phyloP scores from a whole-genome alignment of 2,113 vertebrate genomes.

The Cathartes aura region DNA sequence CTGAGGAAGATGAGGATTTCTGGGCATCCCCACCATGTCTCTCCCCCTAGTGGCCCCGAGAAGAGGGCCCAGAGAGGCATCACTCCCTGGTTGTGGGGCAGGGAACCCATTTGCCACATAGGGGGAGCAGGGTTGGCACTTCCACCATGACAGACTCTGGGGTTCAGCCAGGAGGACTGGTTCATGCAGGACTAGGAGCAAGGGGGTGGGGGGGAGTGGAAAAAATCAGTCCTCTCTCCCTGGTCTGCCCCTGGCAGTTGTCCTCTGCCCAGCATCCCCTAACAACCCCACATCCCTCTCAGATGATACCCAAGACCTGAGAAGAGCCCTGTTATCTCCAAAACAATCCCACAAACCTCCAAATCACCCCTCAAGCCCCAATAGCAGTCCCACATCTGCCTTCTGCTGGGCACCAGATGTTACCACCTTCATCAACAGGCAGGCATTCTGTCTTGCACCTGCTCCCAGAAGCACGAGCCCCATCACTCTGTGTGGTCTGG shows the following conservation, averaged over 20 bases:
- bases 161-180: not conserved
- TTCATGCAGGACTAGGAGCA: not conserved
- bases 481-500: fast-evolving
- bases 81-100: not conserved
- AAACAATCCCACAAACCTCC: not conserved
- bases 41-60: not conserved
- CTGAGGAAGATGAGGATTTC: not conserved
- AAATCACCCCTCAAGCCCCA: not conserved
- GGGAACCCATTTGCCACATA: not conserved
- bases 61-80: not conserved
- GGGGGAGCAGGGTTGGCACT: not conserved
- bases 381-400: not conserved
- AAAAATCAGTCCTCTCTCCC: not conserved
- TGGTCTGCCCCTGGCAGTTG: not conserved
- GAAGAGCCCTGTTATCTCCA: not conserved
- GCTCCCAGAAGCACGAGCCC: not conserved
- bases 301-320: not conserved
- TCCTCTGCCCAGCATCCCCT: not conserved
- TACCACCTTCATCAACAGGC: not conserved
- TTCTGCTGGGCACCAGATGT: not conserved
- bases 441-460: not conserved
- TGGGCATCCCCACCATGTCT: not conserved
- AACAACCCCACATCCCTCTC: not conserved
- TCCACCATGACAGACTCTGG: not conserved
- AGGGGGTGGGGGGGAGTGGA: fast-evolving